phyloP scores from a whole-genome alignment of 2,113 vertebrate genomes.

The Chauna torquata region DNA sequence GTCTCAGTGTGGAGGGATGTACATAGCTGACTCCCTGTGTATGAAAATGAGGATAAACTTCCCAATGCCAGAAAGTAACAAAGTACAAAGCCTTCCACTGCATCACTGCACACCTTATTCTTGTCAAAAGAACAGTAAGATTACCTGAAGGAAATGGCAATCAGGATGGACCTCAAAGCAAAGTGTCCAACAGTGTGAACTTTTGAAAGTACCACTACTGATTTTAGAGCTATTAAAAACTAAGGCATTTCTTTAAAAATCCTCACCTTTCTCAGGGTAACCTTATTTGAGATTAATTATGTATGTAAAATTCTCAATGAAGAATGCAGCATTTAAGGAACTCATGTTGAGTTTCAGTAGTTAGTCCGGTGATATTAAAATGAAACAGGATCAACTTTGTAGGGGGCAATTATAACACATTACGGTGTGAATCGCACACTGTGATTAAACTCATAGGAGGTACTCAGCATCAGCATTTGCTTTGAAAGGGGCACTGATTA shows the following conservation, averaged over 20 bases:
- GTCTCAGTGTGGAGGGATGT: neutral
- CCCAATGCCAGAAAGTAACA: constrained; percentile 22
- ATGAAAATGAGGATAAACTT: constrained; percentile 27
- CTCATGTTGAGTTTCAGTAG: constrained; percentile 54
- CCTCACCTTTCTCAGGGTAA: constrained; percentile 17
- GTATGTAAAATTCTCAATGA: constrained; percentile 35
- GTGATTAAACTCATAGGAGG: constrained; percentile 79
- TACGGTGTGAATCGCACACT: constrained; percentile 74
- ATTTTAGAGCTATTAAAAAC: constrained; percentile 61
- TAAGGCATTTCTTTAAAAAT: constrained; percentile 9
- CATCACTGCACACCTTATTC: neutral
- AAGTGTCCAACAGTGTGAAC: constrained; percentile 65
- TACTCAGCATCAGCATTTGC: constrained; percentile 72
- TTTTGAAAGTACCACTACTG: constrained; percentile 55
- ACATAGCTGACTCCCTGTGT: neutral
- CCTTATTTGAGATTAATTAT: constrained; percentile 58
- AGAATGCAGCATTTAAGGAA: constrained; percentile 52
- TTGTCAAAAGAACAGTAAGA: constrained; percentile 32
- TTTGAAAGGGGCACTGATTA: constrained; percentile 79
- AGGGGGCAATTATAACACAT: constrained; percentile 77
- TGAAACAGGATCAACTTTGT: constrained; percentile 70
- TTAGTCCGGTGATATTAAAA: constrained; percentile 73
- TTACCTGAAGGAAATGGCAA: constrained; percentile 58
- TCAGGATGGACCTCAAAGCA: constrained; percentile 56
- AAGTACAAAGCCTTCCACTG: constrained; percentile 27